These are phyloP conservation scores for Naja naja DNA, from an alignment of 2,113 vertebrate genomes.

Conservation along the genomic window DNA sequence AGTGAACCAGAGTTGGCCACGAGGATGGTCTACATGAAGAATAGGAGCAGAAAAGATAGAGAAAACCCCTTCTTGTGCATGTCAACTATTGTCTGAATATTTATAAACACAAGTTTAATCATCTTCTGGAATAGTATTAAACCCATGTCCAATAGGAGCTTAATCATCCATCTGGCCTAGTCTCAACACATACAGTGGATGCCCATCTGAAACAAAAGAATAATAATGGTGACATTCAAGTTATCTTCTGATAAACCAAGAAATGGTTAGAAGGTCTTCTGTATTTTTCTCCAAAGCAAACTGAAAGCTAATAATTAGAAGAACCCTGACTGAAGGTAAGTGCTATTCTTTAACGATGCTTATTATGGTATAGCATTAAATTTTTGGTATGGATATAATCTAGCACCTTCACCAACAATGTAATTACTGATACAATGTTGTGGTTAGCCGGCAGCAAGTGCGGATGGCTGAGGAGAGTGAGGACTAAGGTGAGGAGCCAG, in stretches of 20 bases:
- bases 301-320: background rate
- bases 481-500: no score
- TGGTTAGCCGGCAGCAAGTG: no score
- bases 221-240: background rate
- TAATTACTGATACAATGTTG: background rate
- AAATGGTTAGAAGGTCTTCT: background rate
- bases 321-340: no score
- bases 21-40: background rate
- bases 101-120: background rate
- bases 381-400: background rate
- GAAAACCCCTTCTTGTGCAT: background rate
- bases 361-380: background rate
- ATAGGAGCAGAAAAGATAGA: background rate
- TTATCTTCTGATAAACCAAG: background rate
- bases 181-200: conserved; percentile 89
- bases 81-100: background rate
- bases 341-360: background rate
- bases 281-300: no score
- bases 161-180: conserved; percentile 90
- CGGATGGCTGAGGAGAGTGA: no score
- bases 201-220: conserved; percentile 76
- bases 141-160: background rate
- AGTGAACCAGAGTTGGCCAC: background rate
- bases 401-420: background rate
- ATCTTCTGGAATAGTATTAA: background rate